Evolutionary conservation across 2,113 vertebrate genomes (phyloP).

Genomic region (Felis chaus): DNA sequence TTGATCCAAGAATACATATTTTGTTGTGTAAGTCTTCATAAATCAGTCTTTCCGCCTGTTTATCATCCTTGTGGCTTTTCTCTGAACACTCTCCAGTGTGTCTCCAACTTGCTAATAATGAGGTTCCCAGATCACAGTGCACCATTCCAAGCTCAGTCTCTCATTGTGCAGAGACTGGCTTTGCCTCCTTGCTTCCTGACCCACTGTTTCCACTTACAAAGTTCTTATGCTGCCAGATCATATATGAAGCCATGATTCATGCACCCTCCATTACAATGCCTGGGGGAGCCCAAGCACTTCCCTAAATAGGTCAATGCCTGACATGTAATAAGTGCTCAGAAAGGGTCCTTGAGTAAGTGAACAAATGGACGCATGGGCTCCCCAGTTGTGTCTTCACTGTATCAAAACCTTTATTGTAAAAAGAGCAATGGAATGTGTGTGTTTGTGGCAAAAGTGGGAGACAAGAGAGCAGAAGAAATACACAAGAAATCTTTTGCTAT

Average conservation of each 20-base stretch:
- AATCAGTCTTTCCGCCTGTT: constrained; percentile 71
- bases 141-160: constrained; percentile 46
- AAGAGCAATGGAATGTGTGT: neutral
- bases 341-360: constrained; percentile 31
- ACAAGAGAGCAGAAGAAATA: neutral
- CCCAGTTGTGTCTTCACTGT: neutral
- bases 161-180: constrained; percentile 20
- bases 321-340: neutral
- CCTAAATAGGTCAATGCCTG: neutral
- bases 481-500: neutral
- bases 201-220: constrained; percentile 59
- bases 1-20: constrained; percentile 74
- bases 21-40: constrained; percentile 71
- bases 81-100: constrained; percentile 72
- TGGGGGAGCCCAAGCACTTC: neutral
- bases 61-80: constrained; percentile 69
- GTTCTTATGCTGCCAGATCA: constrained; percentile 39
- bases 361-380: neutral
- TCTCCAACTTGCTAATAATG: constrained; percentile 69
- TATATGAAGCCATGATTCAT: constrained; percentile 46
- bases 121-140: constrained; percentile 65
- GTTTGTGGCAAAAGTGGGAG: neutral
- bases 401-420: neutral
- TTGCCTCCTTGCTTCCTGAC: constrained; percentile 52
- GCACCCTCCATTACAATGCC: neutral